Base-by-base conservation (phyloP, 2,888 invertebrate species). In the Drosophila monieri region DNA sequence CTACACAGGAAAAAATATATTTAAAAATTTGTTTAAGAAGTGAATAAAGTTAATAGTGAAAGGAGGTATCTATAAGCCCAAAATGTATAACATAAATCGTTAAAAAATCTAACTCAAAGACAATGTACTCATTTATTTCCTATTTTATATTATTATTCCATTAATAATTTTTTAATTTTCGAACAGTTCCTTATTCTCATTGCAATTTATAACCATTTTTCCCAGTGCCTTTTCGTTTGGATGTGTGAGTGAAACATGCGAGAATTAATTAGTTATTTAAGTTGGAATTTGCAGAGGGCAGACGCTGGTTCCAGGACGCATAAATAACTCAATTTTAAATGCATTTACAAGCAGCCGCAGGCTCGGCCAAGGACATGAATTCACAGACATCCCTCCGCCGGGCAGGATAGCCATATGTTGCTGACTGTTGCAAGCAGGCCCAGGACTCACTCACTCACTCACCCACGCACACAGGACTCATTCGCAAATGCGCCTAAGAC, bases 261-360 rank as follows among this genome's bases (percentile, higher is more conserved):
- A 78, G 84, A 83, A 83, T 86, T 83, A 83, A 85, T 86, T 86
- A 86, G 86, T 85, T 85, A 85, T 86, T 85, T 85, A 87, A 85
- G 87, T 81, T 79, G 85, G 76, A 77, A 80, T 81, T 78, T 80
- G 64, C 64, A 51, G 48, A 15, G 47, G 37, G 59, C 60, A 39
- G 39, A 21, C 39, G 39, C 27, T n/a, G 49, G 48, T 44, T 47
- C 30, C 39, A 27, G 30, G 56, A 47, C 72, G 74, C 85, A 89
- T 88, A 89, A 89, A 89, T 85, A 88, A 89, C 85, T 88, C 88
- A 88, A 89, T 88, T 83, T 80, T 76, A 78, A 79, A 77, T 77
- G 79, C 76, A 84, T 80, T 81, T 76, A 56, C 64, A 59, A 68
- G 64, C 76, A 69, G 78, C 73, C 68, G 52, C 64, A 68, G 23